Base-by-base conservation (phyloP, 2,797 vertebrate species). In the Microhierax caerulescens region DNA sequence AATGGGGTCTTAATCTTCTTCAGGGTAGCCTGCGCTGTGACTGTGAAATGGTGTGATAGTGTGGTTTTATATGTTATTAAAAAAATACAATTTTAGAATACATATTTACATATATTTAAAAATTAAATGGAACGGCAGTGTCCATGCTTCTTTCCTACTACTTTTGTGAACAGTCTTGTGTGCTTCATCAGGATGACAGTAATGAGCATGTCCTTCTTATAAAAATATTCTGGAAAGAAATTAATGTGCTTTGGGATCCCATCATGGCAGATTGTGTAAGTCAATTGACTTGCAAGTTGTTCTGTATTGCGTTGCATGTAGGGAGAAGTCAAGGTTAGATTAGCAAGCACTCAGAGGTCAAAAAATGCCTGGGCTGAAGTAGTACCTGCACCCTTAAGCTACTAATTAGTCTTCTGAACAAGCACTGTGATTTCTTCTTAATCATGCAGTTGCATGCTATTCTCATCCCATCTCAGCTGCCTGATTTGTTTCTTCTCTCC, bases 271-370 rank as follows among this genome's bases (percentile, higher is more conserved):
- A 24, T 23, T 22, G 20, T 54, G 37, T 11, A 25, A 20, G 43
- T 76, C 73, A 63, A 11, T 45, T 41, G 87, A 54, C 57, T 72
- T 76, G 36, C 11, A 24, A 36, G 72, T 81, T 95, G 8, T 2
- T 88, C 30, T 72, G 30, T 56, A 22, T 75, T 67, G 21, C 13
- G 7, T 34, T 73, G 65, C 65, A 36, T 0, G 0, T 43, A 64
- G 47, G 47, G 54, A 61, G 75, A 93, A 88, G 95, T 64, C 87
- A 93, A 75, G 79, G 87, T 90, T 93, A 88, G 73, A 91, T 30
- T 5, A 74, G 37, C 23, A 48, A 56, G 48, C 5, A 2, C 60
- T 76, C 14, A 5, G 43, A 64, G 53, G 75, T 83, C 5, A 5
- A 19, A 70, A 87, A 95, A 45, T 80, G 45, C 45, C 56, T 11